Conservation (phyloP, 2,888 invertebrate species). For the Heteromurus nitidus region DNA sequence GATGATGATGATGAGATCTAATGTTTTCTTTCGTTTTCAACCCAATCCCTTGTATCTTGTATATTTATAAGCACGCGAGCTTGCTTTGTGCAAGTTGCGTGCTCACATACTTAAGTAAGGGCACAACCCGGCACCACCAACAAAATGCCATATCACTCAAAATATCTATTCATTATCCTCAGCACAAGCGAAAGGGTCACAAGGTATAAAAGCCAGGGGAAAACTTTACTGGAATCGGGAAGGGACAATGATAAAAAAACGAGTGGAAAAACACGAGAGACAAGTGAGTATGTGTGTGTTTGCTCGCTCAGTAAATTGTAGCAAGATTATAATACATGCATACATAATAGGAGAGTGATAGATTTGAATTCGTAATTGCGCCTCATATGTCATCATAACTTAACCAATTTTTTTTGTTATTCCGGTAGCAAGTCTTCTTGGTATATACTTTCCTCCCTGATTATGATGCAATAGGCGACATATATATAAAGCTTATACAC, state of each 20-base stretch:
- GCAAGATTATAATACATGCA: slow-evolving; percentile 31
- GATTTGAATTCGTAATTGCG: slow-evolving; percentile 43
- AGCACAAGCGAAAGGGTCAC: slow-evolving; percentile 8
- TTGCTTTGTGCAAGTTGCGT: slow-evolving; percentile 6
- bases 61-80: neutral
- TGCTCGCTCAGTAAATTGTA: slow-evolving; percentile 23
- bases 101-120: no score
- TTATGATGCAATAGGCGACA: slow-evolving; percentile 31
- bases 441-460: neutral
- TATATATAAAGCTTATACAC: neutral
- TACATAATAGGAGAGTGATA: neutral
- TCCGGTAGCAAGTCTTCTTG: neutral
- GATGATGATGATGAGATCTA: no score
- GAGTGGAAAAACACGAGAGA: slow-evolving; percentile 15
- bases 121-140: neutral
- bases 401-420: neutral
- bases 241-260: neutral
- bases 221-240: neutral
- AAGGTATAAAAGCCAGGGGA: neutral
- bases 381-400: slow-evolving; percentile 31
- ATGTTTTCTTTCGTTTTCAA: slow-evolving; percentile 4
- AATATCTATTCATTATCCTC: slow-evolving; percentile 12
- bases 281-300: slow-evolving; percentile 11
- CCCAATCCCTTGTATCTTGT: neutral
- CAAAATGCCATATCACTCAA: slow-evolving; percentile 15